Evolutionary conservation across 2,797 vertebrate species (phyloP).

Genomic region (Natrix natrix): DNA sequence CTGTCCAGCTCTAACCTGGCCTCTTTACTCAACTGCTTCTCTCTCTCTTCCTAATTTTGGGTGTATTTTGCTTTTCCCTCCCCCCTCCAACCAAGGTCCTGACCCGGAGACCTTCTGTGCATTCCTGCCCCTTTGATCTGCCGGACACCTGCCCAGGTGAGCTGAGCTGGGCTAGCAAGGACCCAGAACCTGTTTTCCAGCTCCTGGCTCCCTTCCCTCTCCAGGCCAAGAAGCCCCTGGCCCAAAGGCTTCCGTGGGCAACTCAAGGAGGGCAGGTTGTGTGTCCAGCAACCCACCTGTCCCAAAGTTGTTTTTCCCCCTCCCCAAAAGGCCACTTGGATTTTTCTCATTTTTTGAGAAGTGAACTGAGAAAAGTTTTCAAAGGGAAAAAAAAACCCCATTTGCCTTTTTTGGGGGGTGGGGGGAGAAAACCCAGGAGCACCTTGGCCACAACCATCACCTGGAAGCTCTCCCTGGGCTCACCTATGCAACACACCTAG

Average conservation of each 20-base stretch:
- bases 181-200: neutral
- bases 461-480: neutral
- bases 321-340: neutral
- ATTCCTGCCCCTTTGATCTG: neutral
- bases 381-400: neutral
- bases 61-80: neutral
- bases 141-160: neutral
- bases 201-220: neutral
- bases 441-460: neutral
- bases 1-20: neutral
- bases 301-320: neutral
- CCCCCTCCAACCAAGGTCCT: neutral
- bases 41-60: neutral
- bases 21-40: neutral
- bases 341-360: neutral
- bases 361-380: neutral
- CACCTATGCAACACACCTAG: neutral
- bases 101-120: accelerated
- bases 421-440: neutral
- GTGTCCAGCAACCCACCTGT: neutral
- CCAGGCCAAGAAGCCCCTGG: neutral
- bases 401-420: too few species aligned
- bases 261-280: neutral
- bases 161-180: neutral
- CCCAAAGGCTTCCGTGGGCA: neutral